Base-by-base conservation (phyloP, 2,113 vertebrate genomes). In the Triplophysa dalaica region DNA sequence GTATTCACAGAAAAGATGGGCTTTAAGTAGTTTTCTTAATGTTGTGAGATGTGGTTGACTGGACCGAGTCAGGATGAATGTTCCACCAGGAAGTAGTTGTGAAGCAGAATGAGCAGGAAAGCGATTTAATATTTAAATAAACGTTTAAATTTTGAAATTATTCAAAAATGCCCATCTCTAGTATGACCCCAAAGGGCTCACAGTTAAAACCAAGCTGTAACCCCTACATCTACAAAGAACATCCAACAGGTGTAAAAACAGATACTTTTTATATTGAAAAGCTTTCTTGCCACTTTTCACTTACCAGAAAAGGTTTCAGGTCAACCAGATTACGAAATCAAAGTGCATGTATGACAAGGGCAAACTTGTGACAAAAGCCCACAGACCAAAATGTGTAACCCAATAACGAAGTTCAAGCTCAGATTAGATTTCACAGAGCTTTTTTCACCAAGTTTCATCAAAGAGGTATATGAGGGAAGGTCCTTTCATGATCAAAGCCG, bases 171-270 rank as follows among this genome's bases (percentile, higher is more conserved):
- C 26, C 26, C 26, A 29, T 29, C 26, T 2, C 26, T 29, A 2
- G 26, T 63, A 26, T 61, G 67, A 81, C 64, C 52, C 62, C 13
- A 78, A 76, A 65, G 26, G 67, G 82, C 83, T 83, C 82, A 82
- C 64, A 84, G 76, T 75, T 56, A 83, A 3, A 68, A 19, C n/a
- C 24, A 74, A 29, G 29, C 8, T 64, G 29, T 16, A 33, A 41
- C 26, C 16, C 21, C 21, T 1, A 41, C 66, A 54, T 38, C 41
- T 38, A 38, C 62, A 56, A 67, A 41, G 17, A 82, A 63, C 76
- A 68, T 82, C 75, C 58, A 77, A 45, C 84, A 87, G 87, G 83
- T 87, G 85, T 87, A 33, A 29, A 82, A 87, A 86, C 64, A 81
- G 45, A 43, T 84, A 73, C 69, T 74, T 29, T 82, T 45, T 82